phyloP scores from a whole-genome alignment of 2,888 invertebrate species.

The Selenia dentaria region DNA sequence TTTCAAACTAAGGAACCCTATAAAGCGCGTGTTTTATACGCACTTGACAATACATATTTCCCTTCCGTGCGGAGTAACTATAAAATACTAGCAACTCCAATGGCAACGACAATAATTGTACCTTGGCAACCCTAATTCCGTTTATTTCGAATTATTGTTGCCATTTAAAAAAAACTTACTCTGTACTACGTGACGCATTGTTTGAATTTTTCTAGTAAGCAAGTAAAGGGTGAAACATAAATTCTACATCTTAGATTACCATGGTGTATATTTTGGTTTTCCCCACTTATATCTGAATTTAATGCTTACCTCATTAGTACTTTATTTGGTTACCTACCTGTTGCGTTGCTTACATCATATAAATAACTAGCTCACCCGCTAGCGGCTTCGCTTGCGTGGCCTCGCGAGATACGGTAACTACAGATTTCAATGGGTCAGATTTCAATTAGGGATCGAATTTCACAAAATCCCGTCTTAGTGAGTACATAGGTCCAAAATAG shows the following conservation, averaged over 20 bases:
- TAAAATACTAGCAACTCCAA: constrained; percentile 22
- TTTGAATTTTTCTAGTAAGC: not conserved
- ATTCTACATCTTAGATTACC: too few relatives aligned
- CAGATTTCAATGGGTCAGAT: too few relatives aligned
- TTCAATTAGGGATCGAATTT: too few relatives aligned
- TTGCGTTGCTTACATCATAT: too few relatives aligned
- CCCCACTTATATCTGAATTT: not conserved
- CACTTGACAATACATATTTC: constrained; percentile 5
- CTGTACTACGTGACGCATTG: constrained; percentile 1
- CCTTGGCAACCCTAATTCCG: constrained; percentile 13
- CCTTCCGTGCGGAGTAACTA: constrained; percentile 21
- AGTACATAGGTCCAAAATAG: too few relatives aligned
- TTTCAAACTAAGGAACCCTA: not conserved
- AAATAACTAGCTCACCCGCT: too few relatives aligned
- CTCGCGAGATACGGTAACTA: too few relatives aligned
- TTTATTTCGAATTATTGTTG: constrained; percentile 22
- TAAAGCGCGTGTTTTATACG: not conserved
- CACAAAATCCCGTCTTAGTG: too few relatives aligned
- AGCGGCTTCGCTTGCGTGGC: too few relatives aligned
- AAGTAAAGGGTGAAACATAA: not conserved
- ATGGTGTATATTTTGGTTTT: not conserved
- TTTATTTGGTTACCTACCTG: too few relatives aligned
- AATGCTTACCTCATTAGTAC: too few relatives aligned
- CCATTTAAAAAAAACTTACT: constrained; percentile 14
- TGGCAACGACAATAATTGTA: constrained; percentile 22